Base-by-base conservation (phyloP, 1,140 invertebrate genomes). In the Cyclina sinensis region DNA sequence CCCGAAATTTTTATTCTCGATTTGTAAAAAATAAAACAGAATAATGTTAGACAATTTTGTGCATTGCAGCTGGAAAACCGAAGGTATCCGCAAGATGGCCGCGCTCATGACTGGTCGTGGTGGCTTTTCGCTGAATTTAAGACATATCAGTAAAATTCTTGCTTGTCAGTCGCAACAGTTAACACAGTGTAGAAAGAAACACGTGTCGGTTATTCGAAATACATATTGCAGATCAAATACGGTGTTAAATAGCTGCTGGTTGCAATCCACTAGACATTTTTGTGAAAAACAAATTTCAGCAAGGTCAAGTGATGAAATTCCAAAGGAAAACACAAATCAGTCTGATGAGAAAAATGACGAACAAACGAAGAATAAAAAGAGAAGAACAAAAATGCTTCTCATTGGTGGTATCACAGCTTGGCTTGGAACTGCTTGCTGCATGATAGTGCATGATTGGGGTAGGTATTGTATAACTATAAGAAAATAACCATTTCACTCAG, bases 71-170 rank as follows among this genome's bases (percentile, higher is more conserved):
- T 51, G 2, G 2, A 74, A 5, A 5, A 3, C 70, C 70, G 24
- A 74, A 24, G 39, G 39, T 48, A 74, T 74, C 70, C 70, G 70
- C 70, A 74, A 74, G 70, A 74, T 74, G 70, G 70, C 70, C 24
- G 70, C 70, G 70, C 70, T 46, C 70, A 51, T 74, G 70, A 18
- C 21, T 1, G 0, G 43, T 24, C 70, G 70, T 74, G 70, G 16
- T 74, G 70, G 16, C 24, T 9, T 27, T 37, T 24, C 4, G 9
- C 4, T 3, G 1, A 24, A 46, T 74, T 48, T 24, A 1, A 37
- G 43, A 27, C 7, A 48, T 48, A 48, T 74, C 0, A 48, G 16
- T 24, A 74, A 74, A 74, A 48, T 74, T n/a, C 37, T 74, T 16
- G 39, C 70, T 48, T 73, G 68, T 73, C 68, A 73, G 68, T 12